Base-by-base conservation (phyloP, 2,797 vertebrate genomes). In the Chaunax sp. region DNA sequence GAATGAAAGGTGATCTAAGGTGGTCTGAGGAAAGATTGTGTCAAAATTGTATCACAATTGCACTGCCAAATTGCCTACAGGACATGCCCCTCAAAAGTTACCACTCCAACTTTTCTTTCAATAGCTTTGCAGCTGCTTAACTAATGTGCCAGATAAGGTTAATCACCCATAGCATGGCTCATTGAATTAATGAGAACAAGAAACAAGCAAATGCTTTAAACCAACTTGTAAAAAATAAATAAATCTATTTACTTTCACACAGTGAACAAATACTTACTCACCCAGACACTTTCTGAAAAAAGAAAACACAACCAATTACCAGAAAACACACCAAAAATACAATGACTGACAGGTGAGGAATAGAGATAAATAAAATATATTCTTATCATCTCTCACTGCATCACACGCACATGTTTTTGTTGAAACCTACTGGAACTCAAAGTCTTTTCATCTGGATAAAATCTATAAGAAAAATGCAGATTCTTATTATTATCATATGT, bases 331-430 rank as follows among this genome's bases (percentile, higher is more conserved):
- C 37, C 19, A 52, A 44, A 52, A 52, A 51, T 49, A 56, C 22
- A 23, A 69, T 57, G 23, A 54, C 25, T 52, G 52, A 58, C 54
- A 59, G 52, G 59, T 56, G 25, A 72, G 45, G 41, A 59, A 52
- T 7, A 43, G 58, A 71, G 19, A 44, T n/a, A 59, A 64, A 59
- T 30, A 5, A 30, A n/a, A 30, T 9, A 30, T 30, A 30, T 30
- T 30, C 28, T 9, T 30, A 30, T 30, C n/a, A n/a, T n/a, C n/a
- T n/a, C n/a, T n/a, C 9, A 30, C 28, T 30, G 28, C 2, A 30
- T 30, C 28, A 30, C n/a, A n/a, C n/a, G n/a, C n/a, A n/a, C n/a
- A n/a, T 30, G 9, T 30, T 30, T 30, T 30, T 30, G 28, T 30
- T 30, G 28, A 30, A 30, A 2, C 28, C 5, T 9, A 30, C n/a